phyloP scores from a whole-genome alignment of 2,888 invertebrate species.

The Craniophora ligustri region DNA sequence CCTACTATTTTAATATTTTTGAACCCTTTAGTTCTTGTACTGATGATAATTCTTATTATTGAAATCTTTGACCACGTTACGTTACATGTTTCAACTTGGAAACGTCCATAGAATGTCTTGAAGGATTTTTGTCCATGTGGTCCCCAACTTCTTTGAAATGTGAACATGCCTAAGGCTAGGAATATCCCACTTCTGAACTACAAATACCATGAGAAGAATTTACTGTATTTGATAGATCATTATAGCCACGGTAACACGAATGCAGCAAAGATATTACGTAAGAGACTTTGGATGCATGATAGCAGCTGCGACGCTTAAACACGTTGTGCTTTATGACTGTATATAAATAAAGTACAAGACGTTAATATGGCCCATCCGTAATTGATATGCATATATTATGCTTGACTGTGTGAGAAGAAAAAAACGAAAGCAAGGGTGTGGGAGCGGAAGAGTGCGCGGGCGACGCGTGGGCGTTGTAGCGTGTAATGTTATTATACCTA shows the following conservation, averaged over 20 bases:
- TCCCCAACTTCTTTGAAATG: too few relatives aligned
- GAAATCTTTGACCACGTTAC: too few relatives aligned
- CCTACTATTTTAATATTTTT: too few relatives aligned
- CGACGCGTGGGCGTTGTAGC: conserved; percentile 45
- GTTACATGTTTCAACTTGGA: too few relatives aligned
- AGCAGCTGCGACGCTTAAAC: conserved; percentile 19
- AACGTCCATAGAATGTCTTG: too few relatives aligned
- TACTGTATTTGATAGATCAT: conserved; percentile 10
- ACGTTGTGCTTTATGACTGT: conserved; percentile 9
- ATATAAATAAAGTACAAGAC: conserved; percentile 17
- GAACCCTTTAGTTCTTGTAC: too few relatives aligned
- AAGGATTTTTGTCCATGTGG: too few relatives aligned
- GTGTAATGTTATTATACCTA: conserved; percentile 26
- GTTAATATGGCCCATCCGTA: conserved; percentile 25
- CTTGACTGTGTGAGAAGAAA: conserved; percentile 36
- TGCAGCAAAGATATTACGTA: conserved; percentile 2
- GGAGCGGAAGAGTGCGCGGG: conserved; percentile 45
- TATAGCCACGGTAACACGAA: conserved; percentile 4
- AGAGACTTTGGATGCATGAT: conserved; percentile 1
- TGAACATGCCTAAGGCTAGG: too few relatives aligned
- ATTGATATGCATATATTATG: conserved; percentile 33
- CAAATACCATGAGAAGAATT: too few relatives aligned
- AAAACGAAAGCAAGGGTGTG: conserved; percentile 48
- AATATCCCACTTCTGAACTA: too few relatives aligned
- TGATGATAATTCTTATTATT: too few relatives aligned